phyloP scores from a whole-genome alignment of 2,797 vertebrate genomes.

The Cottoperca gobio region DNA sequence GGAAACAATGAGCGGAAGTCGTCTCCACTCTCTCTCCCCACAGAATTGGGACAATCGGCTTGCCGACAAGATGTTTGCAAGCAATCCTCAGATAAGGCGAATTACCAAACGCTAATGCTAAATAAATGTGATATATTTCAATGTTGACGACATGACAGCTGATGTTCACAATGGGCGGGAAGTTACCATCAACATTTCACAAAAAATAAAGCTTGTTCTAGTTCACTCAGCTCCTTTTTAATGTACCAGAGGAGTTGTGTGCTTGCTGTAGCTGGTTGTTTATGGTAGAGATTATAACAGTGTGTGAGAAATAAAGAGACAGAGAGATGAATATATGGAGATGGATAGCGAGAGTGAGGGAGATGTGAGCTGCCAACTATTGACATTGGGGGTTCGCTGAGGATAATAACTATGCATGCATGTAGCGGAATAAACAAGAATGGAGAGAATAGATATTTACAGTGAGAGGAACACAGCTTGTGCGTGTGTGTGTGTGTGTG shows the following conservation, averaged over 20 bases:
- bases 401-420: slow-evolving; percentile 28
- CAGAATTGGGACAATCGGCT: slow-evolving; percentile 41
- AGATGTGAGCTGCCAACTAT: slow-evolving; percentile 33
- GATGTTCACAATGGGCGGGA: slow-evolving; percentile 35
- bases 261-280: slow-evolving; percentile 56
- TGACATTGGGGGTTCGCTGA: slow-evolving; percentile 8
- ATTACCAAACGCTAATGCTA: slow-evolving; percentile 65
- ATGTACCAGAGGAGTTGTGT: slow-evolving; percentile 48
- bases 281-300: slow-evolving; percentile 50
- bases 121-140: slow-evolving; percentile 67
- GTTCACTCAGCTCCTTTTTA: slow-evolving; percentile 54
- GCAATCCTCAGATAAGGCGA: slow-evolving; percentile 67
- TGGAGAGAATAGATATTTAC: slow-evolving; percentile 32
- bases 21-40: slow-evolving; percentile 51
- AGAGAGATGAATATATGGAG: slow-evolving; percentile 24
- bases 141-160: slow-evolving; percentile 44
- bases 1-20: slow-evolving; percentile 69
- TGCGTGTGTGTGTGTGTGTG: slow-evolving; percentile 15
- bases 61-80: slow-evolving; percentile 67
- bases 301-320: slow-evolving; percentile 41
- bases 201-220: slow-evolving; percentile 64
- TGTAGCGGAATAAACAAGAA: slow-evolving; percentile 19
- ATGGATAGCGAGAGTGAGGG: slow-evolving; percentile 26
- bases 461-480: slow-evolving; percentile 19
- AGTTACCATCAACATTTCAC: slow-evolving; percentile 54